Evolutionary conservation across 1,140 invertebrate genomes (phyloP).

Genomic region (Holcopasites calliopsidis): DNA sequence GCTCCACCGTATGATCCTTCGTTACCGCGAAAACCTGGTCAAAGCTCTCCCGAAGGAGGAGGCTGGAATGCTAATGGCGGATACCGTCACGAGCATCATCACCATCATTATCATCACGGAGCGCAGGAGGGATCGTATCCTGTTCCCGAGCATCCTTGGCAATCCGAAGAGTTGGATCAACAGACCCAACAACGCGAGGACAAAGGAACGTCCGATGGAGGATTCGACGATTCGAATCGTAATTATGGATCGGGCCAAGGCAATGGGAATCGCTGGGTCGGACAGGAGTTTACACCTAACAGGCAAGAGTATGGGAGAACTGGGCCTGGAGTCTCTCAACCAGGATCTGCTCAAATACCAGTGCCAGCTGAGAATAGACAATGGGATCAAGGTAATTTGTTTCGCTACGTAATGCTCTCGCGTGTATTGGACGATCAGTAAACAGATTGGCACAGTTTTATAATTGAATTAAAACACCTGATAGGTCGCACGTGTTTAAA

Average conservation of each 20-base stretch:
- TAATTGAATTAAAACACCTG: too few species aligned
- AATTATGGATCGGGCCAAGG: neutral
- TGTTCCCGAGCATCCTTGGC: neutral
- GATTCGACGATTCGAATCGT: neutral
- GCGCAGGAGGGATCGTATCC: neutral
- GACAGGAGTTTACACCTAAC: neutral
- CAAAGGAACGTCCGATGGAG: too few species aligned
- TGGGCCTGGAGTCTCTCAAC: constrained; percentile 21
- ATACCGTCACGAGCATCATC: constrained; percentile 28
- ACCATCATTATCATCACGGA: constrained; percentile 28
- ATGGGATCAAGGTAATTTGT: constrained; percentile 51
- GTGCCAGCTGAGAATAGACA: neutral
- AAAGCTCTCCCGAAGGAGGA: neutral
- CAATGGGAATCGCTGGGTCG: neutral
- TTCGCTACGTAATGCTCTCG: too few species aligned
- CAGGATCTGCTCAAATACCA: neutral
- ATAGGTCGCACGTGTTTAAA: too few species aligned
- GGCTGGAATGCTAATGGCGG: neutral
- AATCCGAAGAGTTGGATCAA: neutral
- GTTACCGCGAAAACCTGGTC: neutral
- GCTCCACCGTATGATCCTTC: neutral
- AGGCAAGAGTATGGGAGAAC: constrained; percentile 36
- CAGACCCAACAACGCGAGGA: neutral
- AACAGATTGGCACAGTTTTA: neutral
- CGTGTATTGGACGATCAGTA: too few species aligned